These are phyloP conservation scores for Elmis aenea DNA, from an alignment of 2,888 invertebrate species.

Conservation along the genomic window DNA sequence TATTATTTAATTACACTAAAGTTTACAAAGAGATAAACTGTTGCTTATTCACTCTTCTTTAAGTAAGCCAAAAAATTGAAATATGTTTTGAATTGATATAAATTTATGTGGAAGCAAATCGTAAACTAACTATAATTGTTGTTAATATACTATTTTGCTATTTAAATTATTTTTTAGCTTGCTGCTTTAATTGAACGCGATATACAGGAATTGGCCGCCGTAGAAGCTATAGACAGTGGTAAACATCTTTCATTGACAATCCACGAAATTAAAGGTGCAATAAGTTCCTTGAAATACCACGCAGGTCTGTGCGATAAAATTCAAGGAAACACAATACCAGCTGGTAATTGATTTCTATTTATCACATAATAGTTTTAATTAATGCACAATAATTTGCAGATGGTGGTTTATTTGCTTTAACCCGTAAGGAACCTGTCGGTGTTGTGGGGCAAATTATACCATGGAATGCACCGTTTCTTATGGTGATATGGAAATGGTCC, in stretches of 20 bases:
- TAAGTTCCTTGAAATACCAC: slow-evolving; percentile 59
- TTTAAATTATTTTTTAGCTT: slow-evolving; percentile 47
- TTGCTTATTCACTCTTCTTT: too few species aligned
- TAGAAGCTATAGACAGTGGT: slow-evolving; percentile 79
- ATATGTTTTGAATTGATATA: too few species aligned
- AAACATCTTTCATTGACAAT: slow-evolving; percentile 60
- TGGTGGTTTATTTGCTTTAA: slow-evolving; percentile 59
- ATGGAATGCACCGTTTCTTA: slow-evolving; percentile 76
- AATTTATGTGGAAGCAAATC: not conserved
- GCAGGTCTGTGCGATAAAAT: slow-evolving; percentile 87
- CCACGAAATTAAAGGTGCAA: slow-evolving; percentile 50
- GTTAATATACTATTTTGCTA: not conserved
- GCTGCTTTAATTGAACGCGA: slow-evolving; percentile 77
- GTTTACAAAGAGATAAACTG: too few species aligned
- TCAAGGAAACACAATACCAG: slow-evolving; percentile 77
- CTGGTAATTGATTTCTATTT: too few species aligned
- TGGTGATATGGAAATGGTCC: slow-evolving; percentile 79
- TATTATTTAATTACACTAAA: too few species aligned
- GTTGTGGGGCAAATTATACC: slow-evolving; percentile 78
- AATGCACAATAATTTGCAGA: slow-evolving; percentile 41
- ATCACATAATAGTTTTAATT: not conserved
- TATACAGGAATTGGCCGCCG: slow-evolving; percentile 61
- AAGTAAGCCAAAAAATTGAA: too few species aligned
- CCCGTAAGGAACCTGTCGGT: slow-evolving; percentile 69
- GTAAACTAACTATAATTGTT: too few species aligned